Base-by-base conservation (phyloP, 1,140 invertebrate species). In the Tetranychus urticae region DNA sequence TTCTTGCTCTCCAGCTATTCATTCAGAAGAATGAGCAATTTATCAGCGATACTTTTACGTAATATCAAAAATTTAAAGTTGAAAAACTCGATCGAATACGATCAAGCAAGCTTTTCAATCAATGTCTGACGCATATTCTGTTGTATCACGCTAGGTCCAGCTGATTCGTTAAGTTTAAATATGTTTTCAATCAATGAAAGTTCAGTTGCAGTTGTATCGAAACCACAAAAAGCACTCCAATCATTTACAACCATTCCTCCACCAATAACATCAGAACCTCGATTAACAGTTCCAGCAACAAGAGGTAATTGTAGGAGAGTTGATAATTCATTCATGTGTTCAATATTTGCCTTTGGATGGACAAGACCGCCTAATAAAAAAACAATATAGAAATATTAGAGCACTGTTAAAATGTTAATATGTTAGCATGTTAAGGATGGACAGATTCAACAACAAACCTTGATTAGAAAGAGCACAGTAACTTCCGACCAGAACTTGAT, bases 161-260 rank as follows among this genome's bases (percentile, higher is more conserved):
- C 66, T 36, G 81, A 80, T 70, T 91, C 87, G 69, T 91, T 92
- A 3, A 98, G 75, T 74, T 89, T 91, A 74, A 98, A 98, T n/a
- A 98, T 84, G 73, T 84, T 93, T 75, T 98, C 94, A 64, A 99
- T 84, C 1, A 98, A 88, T 14, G 89, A 91, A 23, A 99, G 79
- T 76, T 99, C 96, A 63, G 93, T 97, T 47, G 90, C 86, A 13
- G 96, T 98, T 35, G 96, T 97, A 71, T 93, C 90, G 77, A 91
- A 82, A 42, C 96, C 94, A 74, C 88, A 91, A 73, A 97, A 97
- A 31, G 89, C 84, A 65, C 81, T 79, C 92, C 92, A 99, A 75
- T 99, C 96, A 71, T 98, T 99, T 6, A 96, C 94, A 5, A 96
- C 89, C 75, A 97, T 78, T 1, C 96, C 96, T 45, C 85, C 91